Evolutionary conservation across 2,113 vertebrate species (phyloP), one percentile per base, ranked within the genome.

Genomic region (Sylvietta virens): DNA sequence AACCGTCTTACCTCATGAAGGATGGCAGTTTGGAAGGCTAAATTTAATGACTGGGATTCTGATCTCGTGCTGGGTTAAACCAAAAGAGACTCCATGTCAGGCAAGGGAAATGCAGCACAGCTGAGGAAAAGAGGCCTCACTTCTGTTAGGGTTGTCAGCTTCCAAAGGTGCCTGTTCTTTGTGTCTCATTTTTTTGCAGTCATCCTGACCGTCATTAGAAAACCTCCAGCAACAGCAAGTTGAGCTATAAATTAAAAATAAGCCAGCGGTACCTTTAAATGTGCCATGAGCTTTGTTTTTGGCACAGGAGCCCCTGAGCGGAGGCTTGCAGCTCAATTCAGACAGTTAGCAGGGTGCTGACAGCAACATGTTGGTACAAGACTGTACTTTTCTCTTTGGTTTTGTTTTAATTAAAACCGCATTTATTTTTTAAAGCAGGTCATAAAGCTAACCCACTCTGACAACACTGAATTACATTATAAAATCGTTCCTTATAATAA

Each of bases 401-500:
- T 97, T 97, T 97, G 95, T 97, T 97, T 97, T 97, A 97, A 97
- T 97, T 97, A 97, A 97, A 97, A 92, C 77, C 5, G 82, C 97
- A 97, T 94, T 96, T 95, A 94, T 95, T 95, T 96, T 97, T 97
- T 92, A 95, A 89, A 96, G 94, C 92, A 94, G 96, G 96, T 96
- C 95, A 96, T 94, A 96, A 96, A 97, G 89, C 93, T 96, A 96
- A 94, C 96, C 86, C 94, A 94, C 94, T 95, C 94, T 81, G 96
- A 96, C 96, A 96, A 96, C 95, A 89, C 73, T 71, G 93, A 91
- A 95, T 93, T 94, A 80, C 81, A 96, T 97, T 97, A 94, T 90
- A 97, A 97, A 96, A 86, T 70, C 64, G 6, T 94, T 92, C 94
- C 66, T 91, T 88, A 94, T 88, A 94, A 95, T 92, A 94, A 96